Evolutionary conservation across 2,888 invertebrate genomes (phyloP).

Genomic region (Drosophila falleni): DNA sequence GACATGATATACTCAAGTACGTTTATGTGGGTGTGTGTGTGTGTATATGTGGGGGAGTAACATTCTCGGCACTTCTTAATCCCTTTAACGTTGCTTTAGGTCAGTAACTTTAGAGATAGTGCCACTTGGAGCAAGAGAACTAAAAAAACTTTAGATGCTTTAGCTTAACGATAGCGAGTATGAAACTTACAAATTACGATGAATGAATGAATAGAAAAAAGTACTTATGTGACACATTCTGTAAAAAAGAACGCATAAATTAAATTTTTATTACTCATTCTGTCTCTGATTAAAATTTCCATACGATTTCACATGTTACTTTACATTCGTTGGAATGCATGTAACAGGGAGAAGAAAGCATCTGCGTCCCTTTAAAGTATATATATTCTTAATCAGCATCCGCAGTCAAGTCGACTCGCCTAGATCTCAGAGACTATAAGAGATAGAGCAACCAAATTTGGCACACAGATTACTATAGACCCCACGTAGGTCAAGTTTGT

Average conservation of each 20-base stretch:
- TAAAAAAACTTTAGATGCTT: not conserved
- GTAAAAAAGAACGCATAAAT: not conserved
- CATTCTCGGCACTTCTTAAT: slow-evolving; percentile 47
- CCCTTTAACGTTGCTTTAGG: slow-evolving; percentile 72
- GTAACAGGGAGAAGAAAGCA: too few species aligned
- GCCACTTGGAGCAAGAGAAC: not conserved
- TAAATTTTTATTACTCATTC: not conserved
- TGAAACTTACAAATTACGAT: not conserved
- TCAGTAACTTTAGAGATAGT: slow-evolving; percentile 61
- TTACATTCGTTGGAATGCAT: too few species aligned
- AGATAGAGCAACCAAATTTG: too few species aligned
- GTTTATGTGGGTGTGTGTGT: not conserved
- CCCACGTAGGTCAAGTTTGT: too few species aligned
- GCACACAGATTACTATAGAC: too few species aligned
- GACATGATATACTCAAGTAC: slow-evolving; percentile 6
- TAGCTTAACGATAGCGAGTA: not conserved
- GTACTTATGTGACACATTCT: not conserved
- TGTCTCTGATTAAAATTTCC: too few species aligned
- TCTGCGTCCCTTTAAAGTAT: too few species aligned
- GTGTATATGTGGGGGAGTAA: slow-evolving; percentile 8
- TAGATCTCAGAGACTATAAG: too few species aligned
- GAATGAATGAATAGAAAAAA: not conserved
- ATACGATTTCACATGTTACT: too few species aligned
- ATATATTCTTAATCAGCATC: too few species aligned
- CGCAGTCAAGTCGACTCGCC: too few species aligned